A percentile compares a stretch with the other conserved stretches of the same genome.
These are phyloP conservation scores for Elaphurus davidianus DNA, from an alignment of 2,113 vertebrate genomes.

Conservation along the genomic window DNA sequence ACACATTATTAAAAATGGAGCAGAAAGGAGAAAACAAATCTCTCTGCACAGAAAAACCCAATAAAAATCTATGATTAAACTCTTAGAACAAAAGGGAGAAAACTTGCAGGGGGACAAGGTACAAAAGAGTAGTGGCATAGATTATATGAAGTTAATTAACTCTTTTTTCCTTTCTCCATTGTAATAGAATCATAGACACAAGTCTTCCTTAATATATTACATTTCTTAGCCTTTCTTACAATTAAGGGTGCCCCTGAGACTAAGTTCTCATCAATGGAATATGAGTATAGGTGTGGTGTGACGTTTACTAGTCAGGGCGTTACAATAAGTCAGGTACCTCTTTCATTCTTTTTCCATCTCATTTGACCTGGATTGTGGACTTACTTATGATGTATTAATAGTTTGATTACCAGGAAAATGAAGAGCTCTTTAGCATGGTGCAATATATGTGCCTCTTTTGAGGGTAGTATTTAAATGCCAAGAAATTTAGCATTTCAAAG, in stretches of 20 bases:
- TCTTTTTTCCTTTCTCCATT: not conserved
- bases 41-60: not conserved
- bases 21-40: not conserved
- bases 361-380: not conserved
- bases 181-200: not conserved
- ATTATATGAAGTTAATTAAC: not conserved
- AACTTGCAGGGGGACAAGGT: not conserved
- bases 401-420: not conserved
- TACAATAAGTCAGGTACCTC: not conserved
- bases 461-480: not conserved
- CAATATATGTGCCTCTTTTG: not conserved
- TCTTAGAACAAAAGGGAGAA: not conserved
- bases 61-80: not conserved
- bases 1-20: not conserved
- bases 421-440: not conserved
- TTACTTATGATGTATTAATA: not conserved
- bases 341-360: not conserved
- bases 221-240: not conserved
- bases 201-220: not conserved
- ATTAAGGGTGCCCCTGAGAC: not conserved
- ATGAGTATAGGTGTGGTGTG: not conserved
- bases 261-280: not conserved
- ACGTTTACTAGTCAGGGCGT: not conserved
- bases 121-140: not conserved
- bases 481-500: not conserved